Base-by-base conservation (phyloP, 2,797 vertebrate genomes). In the Gymnodraco acuticeps region DNA sequence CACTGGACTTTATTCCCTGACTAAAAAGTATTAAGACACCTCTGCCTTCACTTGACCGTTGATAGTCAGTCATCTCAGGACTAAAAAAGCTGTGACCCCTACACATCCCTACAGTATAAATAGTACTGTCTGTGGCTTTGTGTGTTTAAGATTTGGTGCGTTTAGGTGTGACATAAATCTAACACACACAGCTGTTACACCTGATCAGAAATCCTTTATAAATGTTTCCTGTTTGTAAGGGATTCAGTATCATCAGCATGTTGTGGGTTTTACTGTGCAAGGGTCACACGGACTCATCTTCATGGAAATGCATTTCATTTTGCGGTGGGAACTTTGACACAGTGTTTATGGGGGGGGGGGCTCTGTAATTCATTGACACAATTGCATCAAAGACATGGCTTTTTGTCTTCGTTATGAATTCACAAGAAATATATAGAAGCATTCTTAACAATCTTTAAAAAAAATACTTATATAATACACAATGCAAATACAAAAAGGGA, bases 311-410 rank as follows among this genome's bases (percentile, higher is more conserved):
- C 4, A 3, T 61, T 56, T 59, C 0, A 17, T 78, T 47, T 50
- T 19, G 7, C 47, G 61, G 20, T 11, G 14, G 23, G 65, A 71
- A 65, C 75, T 76, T 71, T 73, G 51, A 43, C 59, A 68, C 53
- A 64, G 52, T 59, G 1, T 31, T 2, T 10, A 58, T 38, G n/a
- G 41, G 33, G 12, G 13, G 27, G 53, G 6, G 14, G 3, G 23
- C 11, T 10, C 7, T 65, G 50, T 62, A 14, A 59, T 23, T 68
- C n/a, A 81, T 41, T 78, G n/a, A 75, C 70, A 75, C 63, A 13
- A 4, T 46, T 1, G 23, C 16, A 45, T 50, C 19, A 51, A 6
- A 59, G 17, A 16, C 48, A 38, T 38, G 5, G 33, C 33, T 8
- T 38, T 38, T 38, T 38, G 27, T 4, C 33, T 38, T 19, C n/a